Base-by-base conservation (phyloP, 2,888 invertebrate species). In the Diachrysia chrysitis region DNA sequence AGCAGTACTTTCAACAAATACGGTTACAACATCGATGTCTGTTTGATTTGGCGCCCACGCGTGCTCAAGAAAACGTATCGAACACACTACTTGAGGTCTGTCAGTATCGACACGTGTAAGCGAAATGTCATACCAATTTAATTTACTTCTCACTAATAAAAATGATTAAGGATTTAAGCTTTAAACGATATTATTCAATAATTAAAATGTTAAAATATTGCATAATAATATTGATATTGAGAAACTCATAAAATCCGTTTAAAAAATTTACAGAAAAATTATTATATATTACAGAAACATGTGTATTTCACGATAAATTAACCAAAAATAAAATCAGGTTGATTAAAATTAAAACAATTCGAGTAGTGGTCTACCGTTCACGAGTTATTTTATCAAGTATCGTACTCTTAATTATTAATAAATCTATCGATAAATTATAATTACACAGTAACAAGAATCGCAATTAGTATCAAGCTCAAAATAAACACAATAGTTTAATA, bases 401-500 rank as follows among this genome's bases (percentile, higher is more conserved):
- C 17, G 48, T 48, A 48, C 10, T 19, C n/a, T 6, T 21, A 51
- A 21, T 21, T 51, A 21, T n/a, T 5, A 42, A 42, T n/a, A 42
- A 16, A n/a, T 37, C 3, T 16, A 48, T 51, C 48, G 10, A 51
- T 51, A 21, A 51, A 32, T 42, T 12, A n/a, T 59, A 59, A 70
- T 70, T 37, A 54, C n/a, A 29, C 7, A 17, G 7, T 4, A 14
- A 0, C 51, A 0, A 2, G 1, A 2, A 32, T 14, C 14, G 10
- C 46, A 53, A 59, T 32, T 46, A 14, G 0, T 23, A 14, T 16
- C 1, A 6, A 5, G 4, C 1, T 12, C 60, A 21, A 53, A 48
- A 63, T 51, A 16, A 0, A 2, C 16, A 21, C 32, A 10, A 42
- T 51, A 32, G 58, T 3, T 29, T 0, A 19, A 14, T 23, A 71